phyloP scores from a whole-genome alignment of 2,888 invertebrate species.

The Ceramica pisi region DNA sequence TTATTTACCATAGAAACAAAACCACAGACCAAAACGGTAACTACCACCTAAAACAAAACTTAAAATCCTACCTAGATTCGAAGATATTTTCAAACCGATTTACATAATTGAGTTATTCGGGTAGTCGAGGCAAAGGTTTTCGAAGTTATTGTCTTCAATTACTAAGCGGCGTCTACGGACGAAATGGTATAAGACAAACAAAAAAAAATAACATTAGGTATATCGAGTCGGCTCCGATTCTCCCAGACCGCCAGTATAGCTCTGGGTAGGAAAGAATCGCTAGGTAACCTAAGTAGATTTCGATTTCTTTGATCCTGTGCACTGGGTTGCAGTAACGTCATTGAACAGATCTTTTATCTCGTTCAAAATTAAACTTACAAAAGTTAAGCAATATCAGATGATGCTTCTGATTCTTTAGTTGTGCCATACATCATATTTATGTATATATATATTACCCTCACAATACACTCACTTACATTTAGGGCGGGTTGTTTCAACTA shows the following conservation, averaged over 20 bases:
- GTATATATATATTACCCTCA: no score
- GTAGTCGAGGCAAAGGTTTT: slow-evolving; percentile 53
- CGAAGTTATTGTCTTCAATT: slow-evolving; percentile 60
- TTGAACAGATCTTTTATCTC: not conserved
- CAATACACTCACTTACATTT: no score
- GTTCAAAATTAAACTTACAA: not conserved
- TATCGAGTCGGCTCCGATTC: slow-evolving; percentile 34
- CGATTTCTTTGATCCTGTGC: slow-evolving; percentile 51
- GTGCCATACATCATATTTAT: no score
- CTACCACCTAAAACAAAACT: slow-evolving; percentile 14
- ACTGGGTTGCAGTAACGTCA: slow-evolving; percentile 19
- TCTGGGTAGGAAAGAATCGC: slow-evolving; percentile 34
- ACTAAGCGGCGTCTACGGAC: slow-evolving; percentile 42
- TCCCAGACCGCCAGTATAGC: slow-evolving; percentile 37
- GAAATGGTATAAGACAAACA: slow-evolving; percentile 60
- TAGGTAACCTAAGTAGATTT: slow-evolving; percentile 57
- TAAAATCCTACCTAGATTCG: slow-evolving; percentile 28
- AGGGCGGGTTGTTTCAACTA: no score
- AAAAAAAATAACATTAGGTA: slow-evolving; percentile 57
- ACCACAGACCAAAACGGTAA: not conserved
- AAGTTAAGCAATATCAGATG: not conserved
- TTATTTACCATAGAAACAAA: not conserved
- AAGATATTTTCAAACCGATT: slow-evolving; percentile 51
- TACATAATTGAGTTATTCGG: slow-evolving; percentile 61
- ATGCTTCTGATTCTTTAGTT: not conserved